Conservation (phyloP, 2,888 invertebrate genomes). For the Pristionchus fissidentatus region DNA sequence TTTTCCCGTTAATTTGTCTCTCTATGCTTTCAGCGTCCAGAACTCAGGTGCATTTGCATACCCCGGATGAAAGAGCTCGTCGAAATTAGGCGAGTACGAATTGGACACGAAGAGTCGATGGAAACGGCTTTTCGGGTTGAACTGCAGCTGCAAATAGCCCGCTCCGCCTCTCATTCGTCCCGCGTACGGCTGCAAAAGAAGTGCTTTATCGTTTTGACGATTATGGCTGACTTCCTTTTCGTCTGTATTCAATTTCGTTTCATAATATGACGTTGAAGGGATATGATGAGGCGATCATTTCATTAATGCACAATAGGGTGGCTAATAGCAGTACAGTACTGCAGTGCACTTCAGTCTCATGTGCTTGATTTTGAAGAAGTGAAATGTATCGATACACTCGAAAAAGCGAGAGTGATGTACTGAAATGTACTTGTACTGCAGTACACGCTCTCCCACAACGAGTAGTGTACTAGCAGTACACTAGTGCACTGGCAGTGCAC, state of each 20-base stretch:
- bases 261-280: neutral
- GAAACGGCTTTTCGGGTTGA: neutral
- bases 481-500: too few species aligned
- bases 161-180: slow-evolving; percentile 12
- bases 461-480: too few species aligned
- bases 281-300: too few species aligned
- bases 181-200: neutral
- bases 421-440: too few species aligned
- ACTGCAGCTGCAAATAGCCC: neutral
- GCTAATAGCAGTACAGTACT: too few species aligned
- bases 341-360: neutral
- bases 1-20: too few species aligned
- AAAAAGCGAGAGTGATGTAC: too few species aligned
- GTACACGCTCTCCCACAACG: too few species aligned
- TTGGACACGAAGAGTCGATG: slow-evolving; percentile 43
- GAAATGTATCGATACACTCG: too few species aligned
- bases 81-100: slow-evolving; percentile 40
- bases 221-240: too few species aligned
- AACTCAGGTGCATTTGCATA: neutral
- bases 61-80: slow-evolving; percentile 18
- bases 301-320: too few species aligned
- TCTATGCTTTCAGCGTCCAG: too few species aligned
- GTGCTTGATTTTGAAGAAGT: neutral
- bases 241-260: neutral
- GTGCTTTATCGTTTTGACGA: neutral